Evolutionary conservation across 2,797 vertebrate genomes (phyloP).

Genomic region (Pantherophis vulpinus): DNA sequence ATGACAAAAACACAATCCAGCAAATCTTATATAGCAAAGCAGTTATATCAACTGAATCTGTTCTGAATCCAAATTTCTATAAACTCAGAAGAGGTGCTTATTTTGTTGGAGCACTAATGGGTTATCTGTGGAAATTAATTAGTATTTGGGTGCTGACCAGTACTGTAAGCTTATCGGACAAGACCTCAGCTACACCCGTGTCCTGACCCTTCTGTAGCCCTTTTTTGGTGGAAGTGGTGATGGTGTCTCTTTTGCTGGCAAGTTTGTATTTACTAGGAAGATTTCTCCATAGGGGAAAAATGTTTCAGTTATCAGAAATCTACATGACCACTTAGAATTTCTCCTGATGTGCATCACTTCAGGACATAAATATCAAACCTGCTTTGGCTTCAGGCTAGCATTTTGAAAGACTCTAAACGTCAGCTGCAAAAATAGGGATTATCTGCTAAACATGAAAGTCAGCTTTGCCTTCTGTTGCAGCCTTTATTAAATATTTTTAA

Average conservation of each 20-base stretch:
- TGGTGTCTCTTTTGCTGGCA: neutral
- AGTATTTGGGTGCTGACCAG: neutral
- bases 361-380: neutral
- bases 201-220: neutral
- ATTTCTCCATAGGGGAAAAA: neutral
- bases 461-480: neutral
- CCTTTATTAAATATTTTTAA: neutral
- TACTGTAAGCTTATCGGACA: neutral
- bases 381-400: neutral
- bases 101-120: neutral
- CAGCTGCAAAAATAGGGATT: constrained; percentile 6
- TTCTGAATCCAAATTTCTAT: neutral
- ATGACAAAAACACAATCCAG: neutral
- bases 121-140: neutral
- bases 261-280: neutral
- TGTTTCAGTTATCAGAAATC: neutral
- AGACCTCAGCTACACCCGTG: neutral
- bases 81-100: neutral
- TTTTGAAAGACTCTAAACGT: neutral
- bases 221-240: neutral
- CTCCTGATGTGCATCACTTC: neutral
- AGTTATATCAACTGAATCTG: neutral
- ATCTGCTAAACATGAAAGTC: constrained; percentile 4
- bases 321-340: fast-evolving
- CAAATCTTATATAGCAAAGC: neutral